phyloP scores from a whole-genome alignment of 2,113 vertebrate species.

The Vulpes vulpes region DNA sequence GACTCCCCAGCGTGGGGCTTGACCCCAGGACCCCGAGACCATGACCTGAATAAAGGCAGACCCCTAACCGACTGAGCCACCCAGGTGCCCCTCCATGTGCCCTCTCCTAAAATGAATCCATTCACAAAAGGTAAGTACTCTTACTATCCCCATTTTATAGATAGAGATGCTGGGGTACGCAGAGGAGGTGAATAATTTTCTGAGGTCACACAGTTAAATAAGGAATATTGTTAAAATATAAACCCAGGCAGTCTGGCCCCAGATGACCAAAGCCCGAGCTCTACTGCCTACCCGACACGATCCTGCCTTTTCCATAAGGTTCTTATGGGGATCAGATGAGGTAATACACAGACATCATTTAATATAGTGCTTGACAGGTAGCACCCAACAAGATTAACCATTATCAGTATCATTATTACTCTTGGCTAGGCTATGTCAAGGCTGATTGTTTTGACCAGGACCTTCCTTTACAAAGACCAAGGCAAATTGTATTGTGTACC shows the following conservation, averaged over 20 bases:
- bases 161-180: neutral
- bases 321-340: neutral
- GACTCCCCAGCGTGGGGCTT: too few species aligned
- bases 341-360: neutral
- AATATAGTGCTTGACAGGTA: neutral
- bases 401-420: neutral
- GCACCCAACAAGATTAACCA: neutral
- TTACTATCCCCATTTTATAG: neutral
- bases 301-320: neutral
- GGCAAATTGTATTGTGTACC: neutral
- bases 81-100: neutral
- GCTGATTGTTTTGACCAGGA: neutral
- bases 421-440: neutral
- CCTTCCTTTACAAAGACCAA: neutral
- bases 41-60: too few species aligned
- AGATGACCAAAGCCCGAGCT: neutral
- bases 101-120: neutral
- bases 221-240: neutral
- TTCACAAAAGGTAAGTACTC: fast-evolving
- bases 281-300: fast-evolving
- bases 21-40: too few species aligned
- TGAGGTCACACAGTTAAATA: neutral
- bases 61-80: too few species aligned
- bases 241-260: neutral
- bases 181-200: neutral